These are phyloP conservation scores for Psittacula derbiana DNA, from an alignment of 2,797 vertebrate genomes.

Conservation along the genomic window DNA sequence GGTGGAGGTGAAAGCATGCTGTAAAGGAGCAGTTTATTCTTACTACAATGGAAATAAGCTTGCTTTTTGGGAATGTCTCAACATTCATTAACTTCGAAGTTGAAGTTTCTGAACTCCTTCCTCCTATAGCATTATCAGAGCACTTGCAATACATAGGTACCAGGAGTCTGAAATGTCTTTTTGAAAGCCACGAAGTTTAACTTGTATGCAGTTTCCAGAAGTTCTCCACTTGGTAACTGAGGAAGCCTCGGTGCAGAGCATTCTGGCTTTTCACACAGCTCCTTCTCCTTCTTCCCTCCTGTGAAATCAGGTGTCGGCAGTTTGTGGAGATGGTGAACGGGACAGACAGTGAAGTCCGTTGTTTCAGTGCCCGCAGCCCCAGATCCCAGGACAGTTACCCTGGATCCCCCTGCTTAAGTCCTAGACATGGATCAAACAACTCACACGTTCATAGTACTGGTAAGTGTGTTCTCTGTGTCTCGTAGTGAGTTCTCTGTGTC, in stretches of 20 bases:
- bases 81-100: neutral
- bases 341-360: slow-evolving; percentile 95
- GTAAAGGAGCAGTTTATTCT: neutral
- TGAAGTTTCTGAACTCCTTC: neutral
- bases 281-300: neutral
- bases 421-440: slow-evolving; percentile 87
- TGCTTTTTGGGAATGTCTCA: neutral
- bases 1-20: neutral
- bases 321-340: slow-evolving; percentile 99
- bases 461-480: slow-evolving; percentile 55
- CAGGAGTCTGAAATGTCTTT: neutral
- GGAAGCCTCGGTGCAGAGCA: neutral
- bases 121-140: neutral
- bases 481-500: neutral
- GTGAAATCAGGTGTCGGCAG: slow-evolving; percentile 87
- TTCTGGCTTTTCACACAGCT: slow-evolving; percentile 11
- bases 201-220: neutral
- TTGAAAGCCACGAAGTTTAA: neutral
- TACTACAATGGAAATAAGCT: neutral
- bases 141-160: neutral
- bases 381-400: slow-evolving; percentile 97
- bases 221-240: neutral
- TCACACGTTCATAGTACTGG: slow-evolving; percentile 88
- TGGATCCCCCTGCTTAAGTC: slow-evolving; percentile 90
- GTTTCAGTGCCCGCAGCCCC: slow-evolving; percentile 90